Base-by-base conservation (phyloP, 2,888 invertebrate species). In the Osmoderma eremita region DNA sequence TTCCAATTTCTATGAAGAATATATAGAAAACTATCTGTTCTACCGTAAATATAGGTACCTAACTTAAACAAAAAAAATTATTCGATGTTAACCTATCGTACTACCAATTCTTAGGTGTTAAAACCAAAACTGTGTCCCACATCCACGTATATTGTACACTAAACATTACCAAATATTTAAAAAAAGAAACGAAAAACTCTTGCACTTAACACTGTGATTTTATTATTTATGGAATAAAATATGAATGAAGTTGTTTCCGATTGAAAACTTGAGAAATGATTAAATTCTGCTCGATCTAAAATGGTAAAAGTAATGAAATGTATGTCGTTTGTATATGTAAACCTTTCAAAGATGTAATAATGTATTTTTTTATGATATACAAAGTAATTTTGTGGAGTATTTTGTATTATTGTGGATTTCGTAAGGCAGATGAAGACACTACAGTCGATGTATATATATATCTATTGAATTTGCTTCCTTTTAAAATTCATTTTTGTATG, bases 341-440 rank as follows among this genome's bases (percentile, higher is more conserved):
- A 24, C 24, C n/a, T 45, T 42, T 49, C 22, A 63, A 69, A 69
- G 65, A 61, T 65, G 67, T 69, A 67, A 30, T 30, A 30, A 51
- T 51, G 50, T 51, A 51, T 51, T 69, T 69, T 69, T 69, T 69
- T 65, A 69, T 67, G 65, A 67, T 62, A 49, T 65, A 65, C 65
- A 69, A 30, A 65, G 65, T 36, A 67, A 68, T 63, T 70, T 66
- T 61, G 63, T 67, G 70, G 67, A 70, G 68, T 69, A 70, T 70
- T 67, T 70, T 67, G 56, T 67, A 68, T 68, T 68, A 54, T 64
- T 42, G 50, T 64, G 67, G 61, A 62, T 67, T 64, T 67, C 61
- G 42, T 58, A 67, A 39, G 13, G 13, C 30, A n/a, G 6, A 30
- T 30, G n/a, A n/a, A 48, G 15, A 12, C 15, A 20, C 12, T 15